A percentile compares a stretch with the other conserved stretches of the same genome.
Conservation (phyloP, 2,888 invertebrate species). For the Hypsopygia costalis region DNA sequence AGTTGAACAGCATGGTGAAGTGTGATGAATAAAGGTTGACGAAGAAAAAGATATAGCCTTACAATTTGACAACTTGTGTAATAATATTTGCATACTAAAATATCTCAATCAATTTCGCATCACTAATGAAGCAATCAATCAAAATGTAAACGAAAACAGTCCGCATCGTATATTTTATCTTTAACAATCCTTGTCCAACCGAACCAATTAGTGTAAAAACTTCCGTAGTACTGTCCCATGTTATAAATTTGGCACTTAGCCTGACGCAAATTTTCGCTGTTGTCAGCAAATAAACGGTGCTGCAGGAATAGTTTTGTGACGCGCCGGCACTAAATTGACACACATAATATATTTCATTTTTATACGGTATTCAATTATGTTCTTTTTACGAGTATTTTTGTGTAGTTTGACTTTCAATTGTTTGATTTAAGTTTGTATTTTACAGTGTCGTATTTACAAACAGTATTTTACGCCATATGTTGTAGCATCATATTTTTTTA, state of each 20-base stretch:
- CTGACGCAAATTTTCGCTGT: constrained; percentile 75
- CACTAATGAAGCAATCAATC: constrained; percentile 70
- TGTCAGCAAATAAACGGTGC: constrained; percentile 73
- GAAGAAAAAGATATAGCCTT: too few species aligned
- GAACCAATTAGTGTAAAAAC: constrained; percentile 77
- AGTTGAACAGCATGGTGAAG: too few species aligned
- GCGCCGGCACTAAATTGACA: constrained; percentile 60
- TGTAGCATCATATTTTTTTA: too few species aligned
- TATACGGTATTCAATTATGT: constrained; percentile 47
- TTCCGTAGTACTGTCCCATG: constrained; percentile 65
- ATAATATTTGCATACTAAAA: constrained; percentile 11
- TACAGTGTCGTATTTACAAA: too few species aligned
- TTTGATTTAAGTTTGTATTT: too few species aligned
- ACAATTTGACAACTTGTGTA: too few species aligned
- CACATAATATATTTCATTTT: constrained; percentile 46
- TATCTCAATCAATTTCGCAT: constrained; percentile 40
- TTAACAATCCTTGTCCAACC: constrained; percentile 74
- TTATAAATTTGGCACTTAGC: constrained; percentile 80
- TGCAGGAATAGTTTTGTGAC: constrained; percentile 68
- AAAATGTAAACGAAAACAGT: constrained; percentile 74
- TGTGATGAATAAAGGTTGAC: too few species aligned
- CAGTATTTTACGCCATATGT: too few species aligned
- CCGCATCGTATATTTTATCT: constrained; percentile 78
- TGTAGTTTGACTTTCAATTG: too few species aligned
- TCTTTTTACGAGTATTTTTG: constrained; percentile 21